phyloP scores from a whole-genome alignment of 2,888 invertebrate species.

The Diloba caeruleocephala region DNA sequence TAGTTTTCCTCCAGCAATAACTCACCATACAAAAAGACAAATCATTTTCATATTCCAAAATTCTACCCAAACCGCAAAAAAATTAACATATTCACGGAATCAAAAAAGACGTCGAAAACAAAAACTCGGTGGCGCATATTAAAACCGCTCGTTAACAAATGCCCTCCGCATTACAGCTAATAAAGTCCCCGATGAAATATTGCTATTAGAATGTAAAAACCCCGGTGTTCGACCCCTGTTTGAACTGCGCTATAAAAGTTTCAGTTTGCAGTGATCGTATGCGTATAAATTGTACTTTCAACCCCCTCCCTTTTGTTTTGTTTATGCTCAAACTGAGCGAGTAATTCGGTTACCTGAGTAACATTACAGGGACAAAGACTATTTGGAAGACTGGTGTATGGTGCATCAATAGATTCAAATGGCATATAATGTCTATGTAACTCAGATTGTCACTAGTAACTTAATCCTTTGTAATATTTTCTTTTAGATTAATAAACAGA shows the following conservation, averaged over 20 bases:
- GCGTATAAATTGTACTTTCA: conserved; percentile 78
- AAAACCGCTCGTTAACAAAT: conserved; percentile 74
- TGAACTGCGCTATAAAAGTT: conserved; percentile 76
- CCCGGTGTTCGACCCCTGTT: conserved; percentile 68
- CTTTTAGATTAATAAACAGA: no score
- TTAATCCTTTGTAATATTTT: no score
- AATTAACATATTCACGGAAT: conserved; percentile 42
- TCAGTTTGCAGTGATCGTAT: conserved; percentile 66
- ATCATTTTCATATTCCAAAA: conserved; percentile 26
- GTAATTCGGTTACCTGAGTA: conserved; percentile 75
- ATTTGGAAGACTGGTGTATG: conserved; percentile 25
- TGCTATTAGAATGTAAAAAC: conserved; percentile 74
- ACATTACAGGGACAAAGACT: conserved; percentile 55
- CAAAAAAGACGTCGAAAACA: conserved; percentile 48
- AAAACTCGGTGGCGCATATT: conserved; percentile 57
- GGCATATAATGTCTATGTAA: no score
- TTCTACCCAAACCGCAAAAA: conserved; percentile 7
- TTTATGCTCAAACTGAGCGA: conserved; percentile 66
- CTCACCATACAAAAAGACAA: conserved; percentile 30
- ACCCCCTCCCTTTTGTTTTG: conserved; percentile 68
- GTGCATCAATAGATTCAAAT: no score
- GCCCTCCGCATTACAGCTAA: conserved; percentile 77
- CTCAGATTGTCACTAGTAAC: no score
- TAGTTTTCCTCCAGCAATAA: conserved; percentile 25
- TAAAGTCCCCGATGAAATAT: conserved; percentile 83